Evolutionary conservation across 1,140 invertebrate genomes (phyloP).

Genomic region (Teleogryllus occipitalis): DNA sequence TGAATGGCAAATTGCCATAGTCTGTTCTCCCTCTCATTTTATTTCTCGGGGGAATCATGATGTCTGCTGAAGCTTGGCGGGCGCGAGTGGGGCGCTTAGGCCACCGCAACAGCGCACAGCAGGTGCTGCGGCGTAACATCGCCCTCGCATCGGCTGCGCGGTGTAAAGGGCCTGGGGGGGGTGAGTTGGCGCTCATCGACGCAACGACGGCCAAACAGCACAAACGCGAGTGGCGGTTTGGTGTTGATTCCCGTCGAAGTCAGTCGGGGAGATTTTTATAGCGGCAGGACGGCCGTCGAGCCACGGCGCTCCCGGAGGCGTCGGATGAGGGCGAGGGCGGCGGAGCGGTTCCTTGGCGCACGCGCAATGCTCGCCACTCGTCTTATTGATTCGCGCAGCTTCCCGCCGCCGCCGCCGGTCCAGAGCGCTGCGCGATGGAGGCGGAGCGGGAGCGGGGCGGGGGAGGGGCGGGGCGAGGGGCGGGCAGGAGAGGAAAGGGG

Average conservation of each 20-base stretch:
- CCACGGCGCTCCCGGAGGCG: too few relatives aligned
- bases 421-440: neutral
- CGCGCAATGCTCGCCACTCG: neutral
- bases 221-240: neutral
- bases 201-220: neutral
- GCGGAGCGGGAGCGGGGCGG: too few relatives aligned
- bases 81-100: neutral
- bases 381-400: neutral
- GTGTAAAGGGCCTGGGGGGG: neutral
- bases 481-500: neutral
- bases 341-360: neutral
- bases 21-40: neutral
- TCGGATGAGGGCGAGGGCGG: neutral
- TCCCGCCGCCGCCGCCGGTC: neutral
- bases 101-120: neutral
- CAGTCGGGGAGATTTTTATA: neutral
- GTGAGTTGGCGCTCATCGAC: neutral
- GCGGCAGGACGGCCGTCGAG: too few relatives aligned
- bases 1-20: too few relatives aligned
- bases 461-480: neutral
- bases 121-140: neutral
- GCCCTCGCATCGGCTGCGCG: too few relatives aligned
- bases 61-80: neutral
- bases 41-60: neutral
- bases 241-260: conserved; percentile 3